Percentiles rank a stretch among this genome's conserved stretches.
These are phyloP conservation scores for Xenopus borealis DNA, from an alignment of 2,113 vertebrate genomes.

Conservation along the genomic window DNA sequence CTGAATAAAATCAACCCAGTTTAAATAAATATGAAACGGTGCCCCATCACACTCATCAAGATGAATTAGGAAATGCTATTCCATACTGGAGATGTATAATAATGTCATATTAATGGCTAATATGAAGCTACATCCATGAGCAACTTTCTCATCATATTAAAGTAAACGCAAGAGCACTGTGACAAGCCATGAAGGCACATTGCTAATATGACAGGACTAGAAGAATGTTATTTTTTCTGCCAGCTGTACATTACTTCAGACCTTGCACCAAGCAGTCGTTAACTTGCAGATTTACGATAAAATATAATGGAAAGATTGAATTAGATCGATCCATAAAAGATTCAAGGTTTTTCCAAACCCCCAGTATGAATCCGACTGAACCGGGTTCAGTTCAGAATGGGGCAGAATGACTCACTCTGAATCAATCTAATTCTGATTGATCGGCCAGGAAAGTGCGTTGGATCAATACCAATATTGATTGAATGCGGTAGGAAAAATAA, in stretches of 20 bases:
- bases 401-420: no score
- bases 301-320: no score
- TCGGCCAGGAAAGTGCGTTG: no score
- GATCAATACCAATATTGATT: no score
- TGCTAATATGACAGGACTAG: constrained; percentile 62
- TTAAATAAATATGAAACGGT: not conserved
- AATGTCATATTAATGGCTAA: constrained; percentile 67
- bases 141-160: constrained; percentile 73
- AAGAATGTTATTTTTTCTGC: constrained; percentile 29
- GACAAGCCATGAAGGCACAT: constrained; percentile 60
- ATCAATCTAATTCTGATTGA: no score
- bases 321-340: no score
- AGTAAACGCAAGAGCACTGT: constrained; percentile 54
- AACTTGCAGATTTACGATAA: constrained; percentile 1
- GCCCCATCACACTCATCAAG: constrained; percentile 55
- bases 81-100: constrained; percentile 57
- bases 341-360: no score
- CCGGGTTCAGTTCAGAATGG: no score
- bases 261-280: constrained; percentile 1
- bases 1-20: not conserved
- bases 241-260: constrained; percentile 42
- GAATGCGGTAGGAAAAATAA: no score
- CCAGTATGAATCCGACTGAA: no score
- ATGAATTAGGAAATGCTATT: constrained; percentile 57
- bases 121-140: constrained; percentile 69